Percentiles rank a stretch among this genome's conserved stretches.
Conservation (phyloP, 2,888 invertebrate genomes). For the Caenorhabditis virilis region DNA sequence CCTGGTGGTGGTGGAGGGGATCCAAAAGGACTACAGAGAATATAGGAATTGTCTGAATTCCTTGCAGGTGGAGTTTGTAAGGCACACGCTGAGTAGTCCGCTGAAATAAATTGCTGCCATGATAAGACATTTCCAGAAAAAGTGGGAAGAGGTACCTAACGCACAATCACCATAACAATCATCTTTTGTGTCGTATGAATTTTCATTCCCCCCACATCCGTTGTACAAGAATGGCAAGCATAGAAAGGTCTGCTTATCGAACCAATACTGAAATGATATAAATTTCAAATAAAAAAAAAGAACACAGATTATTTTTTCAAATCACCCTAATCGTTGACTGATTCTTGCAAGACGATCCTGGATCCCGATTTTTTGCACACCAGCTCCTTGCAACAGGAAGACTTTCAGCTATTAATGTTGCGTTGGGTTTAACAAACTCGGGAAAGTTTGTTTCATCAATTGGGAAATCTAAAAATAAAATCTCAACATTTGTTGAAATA, state of each 20-base stretch:
- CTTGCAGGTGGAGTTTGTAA: conserved; percentile 46
- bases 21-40: conserved; percentile 35
- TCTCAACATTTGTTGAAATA: too few relatives aligned
- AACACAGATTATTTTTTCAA: background rate
- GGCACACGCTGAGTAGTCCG: conserved; percentile 55
- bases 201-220: conserved; percentile 63
- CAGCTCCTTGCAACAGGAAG: conserved; percentile 36
- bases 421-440: too few relatives aligned
- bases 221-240: conserved; percentile 61
- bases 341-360: conserved; percentile 40
- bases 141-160: too few relatives aligned
- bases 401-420: conserved; percentile 7
- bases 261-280: conserved; percentile 62
- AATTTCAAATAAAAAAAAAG: too few relatives aligned
- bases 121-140: too few relatives aligned
- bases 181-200: conserved; percentile 41
- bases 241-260: conserved; percentile 54
- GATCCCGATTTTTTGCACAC: conserved; percentile 42
- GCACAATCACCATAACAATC: conserved; percentile 53
- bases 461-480: too few relatives aligned
- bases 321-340: conserved; percentile 20
- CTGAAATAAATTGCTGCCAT: too few relatives aligned
- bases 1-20: conserved; percentile 7
- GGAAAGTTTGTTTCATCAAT: too few relatives aligned
- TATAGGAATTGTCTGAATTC: conserved; percentile 39